phyloP scores from a whole-genome alignment of 2,888 invertebrate species.

The Melanophora roralis region DNA sequence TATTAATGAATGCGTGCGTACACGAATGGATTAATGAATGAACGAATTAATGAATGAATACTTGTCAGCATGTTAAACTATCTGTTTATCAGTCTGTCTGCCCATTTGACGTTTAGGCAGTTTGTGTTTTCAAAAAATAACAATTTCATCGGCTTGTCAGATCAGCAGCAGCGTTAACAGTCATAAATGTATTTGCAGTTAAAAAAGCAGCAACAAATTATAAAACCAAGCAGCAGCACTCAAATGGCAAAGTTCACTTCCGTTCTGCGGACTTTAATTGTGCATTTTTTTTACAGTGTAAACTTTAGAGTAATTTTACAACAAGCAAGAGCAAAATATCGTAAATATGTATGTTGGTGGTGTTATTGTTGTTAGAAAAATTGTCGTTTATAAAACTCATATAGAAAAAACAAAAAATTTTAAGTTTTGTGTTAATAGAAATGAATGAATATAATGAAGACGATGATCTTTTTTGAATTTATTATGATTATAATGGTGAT shows the following conservation, averaged over 20 bases:
- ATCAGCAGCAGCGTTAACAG: conserved; percentile 40
- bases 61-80: conserved; percentile 38
- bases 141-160: too few species aligned
- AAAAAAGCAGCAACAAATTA: conserved; percentile 8
- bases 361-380: conserved; percentile 54
- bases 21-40: conserved; percentile 38
- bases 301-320: too few species aligned
- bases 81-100: conserved; percentile 9
- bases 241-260: conserved; percentile 66
- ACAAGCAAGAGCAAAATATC: not conserved
- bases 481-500: conserved; percentile 21
- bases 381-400: conserved; percentile 46
- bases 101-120: not conserved
- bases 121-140: not conserved
- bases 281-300: too few species aligned
- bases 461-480: not conserved
- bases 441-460: conserved; percentile 5
- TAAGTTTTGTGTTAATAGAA: conserved; percentile 26
- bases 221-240: conserved; percentile 19
- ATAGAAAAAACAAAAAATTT: not conserved
- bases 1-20: too few species aligned
- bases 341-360: conserved; percentile 44
- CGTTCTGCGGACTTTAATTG: conserved; percentile 64
- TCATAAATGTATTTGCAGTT: not conserved
- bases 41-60: conserved; percentile 40